These are phyloP conservation scores for Hoplodrina blanda DNA, from an alignment of 2,888 invertebrate species.

Conservation along the genomic window DNA sequence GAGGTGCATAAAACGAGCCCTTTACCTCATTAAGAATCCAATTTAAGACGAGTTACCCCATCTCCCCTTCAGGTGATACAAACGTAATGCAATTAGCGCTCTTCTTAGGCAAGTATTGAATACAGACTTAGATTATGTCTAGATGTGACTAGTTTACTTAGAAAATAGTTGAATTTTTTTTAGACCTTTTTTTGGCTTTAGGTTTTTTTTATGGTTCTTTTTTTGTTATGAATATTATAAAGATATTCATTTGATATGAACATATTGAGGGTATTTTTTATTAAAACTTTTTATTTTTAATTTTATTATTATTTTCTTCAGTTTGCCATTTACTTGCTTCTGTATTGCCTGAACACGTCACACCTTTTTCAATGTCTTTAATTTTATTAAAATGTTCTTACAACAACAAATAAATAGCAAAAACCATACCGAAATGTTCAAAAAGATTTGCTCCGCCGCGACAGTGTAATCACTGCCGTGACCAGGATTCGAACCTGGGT, in stretches of 20 bases:
- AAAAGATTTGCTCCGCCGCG: conserved; percentile 45
- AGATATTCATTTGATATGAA: no score
- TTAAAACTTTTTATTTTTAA: neutral
- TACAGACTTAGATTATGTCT: conserved; percentile 48
- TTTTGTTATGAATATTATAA: no score
- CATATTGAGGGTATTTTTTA: no score
- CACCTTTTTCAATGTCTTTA: neutral
- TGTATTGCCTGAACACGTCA: neutral
- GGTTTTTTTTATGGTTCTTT: no score
- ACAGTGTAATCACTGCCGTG: conserved; percentile 89
- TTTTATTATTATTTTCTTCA: neutral
- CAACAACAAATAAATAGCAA: neutral
- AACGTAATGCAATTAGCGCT: conserved; percentile 87
- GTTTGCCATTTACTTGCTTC: neutral
- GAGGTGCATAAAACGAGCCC: conserved; percentile 83
- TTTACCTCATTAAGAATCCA: conserved; percentile 87
- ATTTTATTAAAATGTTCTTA: no score
- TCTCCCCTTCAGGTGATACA: conserved; percentile 86
- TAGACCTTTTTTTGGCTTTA: no score
- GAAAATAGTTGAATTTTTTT: no score
- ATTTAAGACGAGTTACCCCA: conserved; percentile 81
- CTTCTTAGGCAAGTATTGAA: conserved; percentile 69
- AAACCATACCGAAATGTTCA: conserved; percentile 16
- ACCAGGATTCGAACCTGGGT: conserved; percentile 93
- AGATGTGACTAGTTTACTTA: conserved; percentile 43